Evolutionary conservation across 2,113 vertebrate genomes (phyloP).

Genomic region (Pseudorasbora parva): DNA sequence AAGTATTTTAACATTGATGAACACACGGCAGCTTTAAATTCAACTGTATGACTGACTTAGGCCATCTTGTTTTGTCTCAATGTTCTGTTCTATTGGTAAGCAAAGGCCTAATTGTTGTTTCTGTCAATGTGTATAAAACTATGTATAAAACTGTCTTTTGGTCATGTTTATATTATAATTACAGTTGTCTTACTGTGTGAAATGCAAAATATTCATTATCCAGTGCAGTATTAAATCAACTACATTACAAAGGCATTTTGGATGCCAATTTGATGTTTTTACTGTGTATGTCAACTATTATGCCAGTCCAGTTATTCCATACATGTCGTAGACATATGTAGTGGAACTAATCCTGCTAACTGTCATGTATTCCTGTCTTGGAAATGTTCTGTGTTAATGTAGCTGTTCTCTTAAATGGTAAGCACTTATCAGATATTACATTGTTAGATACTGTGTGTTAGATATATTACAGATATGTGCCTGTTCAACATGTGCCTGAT

Average conservation of each 20-base stretch:
- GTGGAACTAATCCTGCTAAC: background rate
- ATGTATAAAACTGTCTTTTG: background rate
- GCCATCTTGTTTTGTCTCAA: background rate
- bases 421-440: background rate
- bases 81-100: background rate
- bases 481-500: constrained; percentile 17
- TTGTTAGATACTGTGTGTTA: background rate
- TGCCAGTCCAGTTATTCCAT: background rate
- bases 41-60: background rate
- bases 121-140: background rate
- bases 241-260: background rate
- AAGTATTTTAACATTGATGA: background rate
- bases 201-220: background rate
- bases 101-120: background rate
- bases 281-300: background rate
- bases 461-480: background rate
- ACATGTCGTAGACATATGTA: constrained; percentile 16
- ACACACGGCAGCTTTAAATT: background rate
- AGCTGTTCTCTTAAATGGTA: background rate
- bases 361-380: background rate
- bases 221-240: background rate
- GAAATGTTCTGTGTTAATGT: constrained; percentile 4
- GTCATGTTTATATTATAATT: background rate
- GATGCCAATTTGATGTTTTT: background rate
- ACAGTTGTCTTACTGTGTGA: background rate